These are phyloP conservation scores for Melanostoma scalare DNA, from an alignment of 2,888 invertebrate species.

Conservation along the genomic window DNA sequence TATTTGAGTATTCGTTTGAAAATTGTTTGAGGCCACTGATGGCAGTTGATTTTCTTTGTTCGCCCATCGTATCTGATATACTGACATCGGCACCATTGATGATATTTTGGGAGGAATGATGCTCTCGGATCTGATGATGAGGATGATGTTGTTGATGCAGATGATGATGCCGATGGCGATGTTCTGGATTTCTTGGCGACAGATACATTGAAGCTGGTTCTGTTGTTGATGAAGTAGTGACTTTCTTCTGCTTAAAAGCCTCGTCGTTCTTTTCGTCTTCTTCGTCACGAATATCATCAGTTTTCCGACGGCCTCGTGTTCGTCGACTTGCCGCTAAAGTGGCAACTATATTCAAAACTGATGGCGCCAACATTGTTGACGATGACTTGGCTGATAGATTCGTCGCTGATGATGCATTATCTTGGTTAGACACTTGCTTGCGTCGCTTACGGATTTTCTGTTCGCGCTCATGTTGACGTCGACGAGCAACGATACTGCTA, in stretches of 20 bases:
- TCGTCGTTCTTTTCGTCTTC: constrained; percentile 63
- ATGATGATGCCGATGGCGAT: constrained; percentile 60
- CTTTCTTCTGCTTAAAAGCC: constrained; percentile 43
- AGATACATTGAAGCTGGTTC: constrained; percentile 53
- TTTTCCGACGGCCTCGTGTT: constrained; percentile 80
- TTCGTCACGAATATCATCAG: constrained; percentile 62
- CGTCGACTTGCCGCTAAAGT: constrained; percentile 79
- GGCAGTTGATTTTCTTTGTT: constrained; percentile 66
- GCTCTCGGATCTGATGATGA: constrained; percentile 43
- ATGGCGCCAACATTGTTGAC: constrained; percentile 77
- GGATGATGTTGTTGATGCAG: constrained; percentile 51
- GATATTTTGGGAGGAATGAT: constrained; percentile 63
- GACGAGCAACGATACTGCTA: constrained; percentile 74
- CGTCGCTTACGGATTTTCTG: constrained; percentile 75
- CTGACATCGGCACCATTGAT: constrained; percentile 45
- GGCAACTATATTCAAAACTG: constrained; percentile 79
- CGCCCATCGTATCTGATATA: constrained; percentile 32
- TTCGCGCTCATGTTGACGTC: constrained; percentile 75
- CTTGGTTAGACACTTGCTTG: constrained; percentile 74
- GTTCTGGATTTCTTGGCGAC: constrained; percentile 53
- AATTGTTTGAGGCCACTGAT: constrained; percentile 74
- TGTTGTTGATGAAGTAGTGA: constrained; percentile 15
- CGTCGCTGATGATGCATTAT: constrained; percentile 76
- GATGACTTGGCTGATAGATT: constrained; percentile 78
- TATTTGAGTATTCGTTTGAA: constrained; percentile 81